Conservation (phyloP, 2,888 invertebrate genomes). For the Hyposoter dolosus region DNA sequence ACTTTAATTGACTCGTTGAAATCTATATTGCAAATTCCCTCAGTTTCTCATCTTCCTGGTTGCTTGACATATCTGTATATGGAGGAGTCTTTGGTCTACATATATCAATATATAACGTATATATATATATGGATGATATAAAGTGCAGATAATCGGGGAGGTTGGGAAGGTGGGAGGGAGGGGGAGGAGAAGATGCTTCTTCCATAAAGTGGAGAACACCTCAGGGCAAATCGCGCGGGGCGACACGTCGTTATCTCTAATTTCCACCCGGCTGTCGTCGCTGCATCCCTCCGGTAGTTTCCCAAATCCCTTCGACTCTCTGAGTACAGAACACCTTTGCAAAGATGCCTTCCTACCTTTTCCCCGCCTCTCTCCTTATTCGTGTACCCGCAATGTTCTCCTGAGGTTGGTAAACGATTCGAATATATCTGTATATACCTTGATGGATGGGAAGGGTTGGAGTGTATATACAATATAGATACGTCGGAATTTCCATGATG, state of each 20-base stretch:
- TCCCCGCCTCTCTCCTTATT: background rate
- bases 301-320: conserved; percentile 35
- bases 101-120: conserved; percentile 14
- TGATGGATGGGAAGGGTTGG: background rate
- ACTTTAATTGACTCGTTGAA: conserved; percentile 72
- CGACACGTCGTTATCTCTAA: conserved; percentile 74
- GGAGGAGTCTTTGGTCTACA: conserved; percentile 15
- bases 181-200: conserved; percentile 62
- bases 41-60: conserved; percentile 29
- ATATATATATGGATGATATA: conserved; percentile 29
- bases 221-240: conserved; percentile 70
- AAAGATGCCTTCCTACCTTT: conserved; percentile 22
- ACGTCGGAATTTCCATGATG: conserved; percentile 67
- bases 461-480: conserved; percentile 27
- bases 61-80: conserved; percentile 36
- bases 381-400: conserved; percentile 37
- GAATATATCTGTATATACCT: conserved; percentile 3
- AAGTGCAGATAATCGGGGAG: conserved; percentile 51
- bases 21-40: conserved; percentile 67
- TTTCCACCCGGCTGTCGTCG: conserved; percentile 75
- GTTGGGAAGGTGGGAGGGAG: conserved; percentile 44
- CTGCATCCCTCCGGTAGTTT: conserved; percentile 64
- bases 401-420: conserved; percentile 40
- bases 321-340: conserved; percentile 49
- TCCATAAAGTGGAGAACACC: conserved; percentile 68